A percentile compares a stretch with the other conserved stretches of the same genome.
These are phyloP conservation scores for Leucoma salicis DNA, from an alignment of 2,888 invertebrate species.

Conservation along the genomic window DNA sequence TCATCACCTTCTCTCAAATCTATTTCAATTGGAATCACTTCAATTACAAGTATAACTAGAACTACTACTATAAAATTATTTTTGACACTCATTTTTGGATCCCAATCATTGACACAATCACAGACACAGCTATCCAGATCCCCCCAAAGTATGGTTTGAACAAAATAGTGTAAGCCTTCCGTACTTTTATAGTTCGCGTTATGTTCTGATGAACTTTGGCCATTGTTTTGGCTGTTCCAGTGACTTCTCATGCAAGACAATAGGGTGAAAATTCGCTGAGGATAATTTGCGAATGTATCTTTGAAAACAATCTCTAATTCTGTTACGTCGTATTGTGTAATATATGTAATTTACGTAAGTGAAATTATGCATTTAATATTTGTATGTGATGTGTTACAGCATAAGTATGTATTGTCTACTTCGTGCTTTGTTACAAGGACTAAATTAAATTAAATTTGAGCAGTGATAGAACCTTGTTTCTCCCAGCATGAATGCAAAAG, in stretches of 20 bases:
- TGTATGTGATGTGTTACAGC: not conserved
- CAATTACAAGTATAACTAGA: conserved; percentile 38
- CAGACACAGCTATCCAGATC: conserved; percentile 45
- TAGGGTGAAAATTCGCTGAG: conserved; percentile 76
- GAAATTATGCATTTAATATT: conserved; percentile 9
- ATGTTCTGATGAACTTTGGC: conserved; percentile 78
- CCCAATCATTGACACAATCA: conserved; percentile 16
- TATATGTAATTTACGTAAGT: conserved; percentile 47
- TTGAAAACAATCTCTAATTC: conserved; percentile 59
- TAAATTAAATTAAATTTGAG: too few relatives aligned
- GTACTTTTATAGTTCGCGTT: conserved; percentile 75
- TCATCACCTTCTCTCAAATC: conserved; percentile 65
- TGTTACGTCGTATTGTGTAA: conserved; percentile 44
- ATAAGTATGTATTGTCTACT: too few relatives aligned
- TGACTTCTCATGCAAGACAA: conserved; percentile 73
- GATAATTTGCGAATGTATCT: conserved; percentile 66
- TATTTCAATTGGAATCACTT: conserved; percentile 64
- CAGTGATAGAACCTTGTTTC: too few relatives aligned
- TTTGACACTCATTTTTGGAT: conserved; percentile 18
- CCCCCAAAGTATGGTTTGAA: conserved; percentile 61
- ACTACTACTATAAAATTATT: conserved; percentile 30
- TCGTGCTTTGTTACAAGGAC: too few relatives aligned
- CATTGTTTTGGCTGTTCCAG: conserved; percentile 77
- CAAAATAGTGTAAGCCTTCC: conserved; percentile 55
- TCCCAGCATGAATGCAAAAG: too few relatives aligned